Percentiles rank a stretch among this genome's conserved stretches.
phyloP scores from a whole-genome alignment of 2,888 invertebrate genomes.

The Pseudoips prasinana region DNA sequence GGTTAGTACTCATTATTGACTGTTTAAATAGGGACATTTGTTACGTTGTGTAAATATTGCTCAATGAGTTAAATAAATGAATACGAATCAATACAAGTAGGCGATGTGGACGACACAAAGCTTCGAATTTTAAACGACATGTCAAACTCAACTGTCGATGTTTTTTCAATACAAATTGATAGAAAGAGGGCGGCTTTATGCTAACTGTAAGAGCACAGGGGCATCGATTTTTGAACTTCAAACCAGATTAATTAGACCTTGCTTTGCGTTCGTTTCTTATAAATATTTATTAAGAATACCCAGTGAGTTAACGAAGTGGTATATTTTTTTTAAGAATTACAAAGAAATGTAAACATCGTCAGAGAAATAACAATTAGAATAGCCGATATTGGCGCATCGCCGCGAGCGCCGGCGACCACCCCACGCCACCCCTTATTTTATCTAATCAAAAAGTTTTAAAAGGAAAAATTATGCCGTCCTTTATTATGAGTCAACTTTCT shows the following conservation, averaged over 20 bases:
- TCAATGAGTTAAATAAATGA: conserved; percentile 44
- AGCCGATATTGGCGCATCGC: conserved; percentile 74
- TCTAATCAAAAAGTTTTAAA: conserved; percentile 84
- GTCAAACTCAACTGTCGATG: conserved; percentile 55
- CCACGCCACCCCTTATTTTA: conserved; percentile 79
- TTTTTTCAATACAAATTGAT: conserved; percentile 73
- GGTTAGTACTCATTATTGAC: conserved; percentile 17
- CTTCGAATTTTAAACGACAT: conserved; percentile 30
- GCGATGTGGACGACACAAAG: conserved; percentile 47
- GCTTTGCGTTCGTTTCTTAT: conserved; percentile 32
- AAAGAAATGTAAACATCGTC: conserved; percentile 70
- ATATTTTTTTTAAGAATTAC: conserved; percentile 50
- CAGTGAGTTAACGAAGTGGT: conserved; percentile 41
- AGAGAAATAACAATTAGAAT: conserved; percentile 79
- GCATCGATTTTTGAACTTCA: conserved; percentile 46
- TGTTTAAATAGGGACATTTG: conserved; percentile 23
- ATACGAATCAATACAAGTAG: conserved; percentile 53
- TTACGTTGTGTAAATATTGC: conserved; percentile 27
- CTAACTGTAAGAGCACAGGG: conserved; percentile 33
- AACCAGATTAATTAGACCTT: conserved; percentile 56
- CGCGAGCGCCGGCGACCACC: conserved; percentile 60
- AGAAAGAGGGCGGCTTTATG: conserved; percentile 38
- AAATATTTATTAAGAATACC: conserved; percentile 35
- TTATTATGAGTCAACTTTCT: conserved; percentile 82
- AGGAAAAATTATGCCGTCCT: conserved; percentile 82